Base-by-base conservation (phyloP, 2,113 vertebrate species). In the Centropus unirufus region DNA sequence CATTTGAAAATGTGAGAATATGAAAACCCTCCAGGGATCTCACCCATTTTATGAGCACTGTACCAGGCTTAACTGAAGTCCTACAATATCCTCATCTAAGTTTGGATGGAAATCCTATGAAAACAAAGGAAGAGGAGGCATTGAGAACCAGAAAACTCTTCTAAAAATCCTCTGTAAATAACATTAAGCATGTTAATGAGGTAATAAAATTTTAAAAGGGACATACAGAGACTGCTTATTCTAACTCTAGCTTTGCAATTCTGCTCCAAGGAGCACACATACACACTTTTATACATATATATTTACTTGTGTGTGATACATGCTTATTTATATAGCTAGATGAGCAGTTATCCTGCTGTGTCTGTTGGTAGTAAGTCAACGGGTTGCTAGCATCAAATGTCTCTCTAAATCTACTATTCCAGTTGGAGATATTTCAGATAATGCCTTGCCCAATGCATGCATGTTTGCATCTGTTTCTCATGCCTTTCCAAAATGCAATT, bases 401-500 rank as follows among this genome's bases (percentile, higher is more conserved):
- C 83, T 76, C 86, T 89, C 83, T 87, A 88, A 94, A 89, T 93
- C 69, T 92, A 30, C 34, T 59, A 73, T 89, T 92, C 49, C 69
- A 85, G 30, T n/a, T 62, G 67, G 89, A 91, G 59, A 85, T 2
- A 49, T 87, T 95, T 87, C 93, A 92, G 85, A 96, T 80, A 67
- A 67, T 49, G 62, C 63, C 79, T 49, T 88, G 70, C 80, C 51
- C 11, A 30, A 75, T 47, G 8, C 54, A 87, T 85, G 42, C 46
- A 27, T 44, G 61, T 63, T 92, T 66, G 34, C 92, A 94, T 95
- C 95, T 97, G 95, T 93, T 96, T 96, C 68, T 93, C 81, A 75
- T 94, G 89, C 76, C 62, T 95, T 96, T 97, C 83, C 89, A 96
- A 96, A 96, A 82, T 36, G 47, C 67, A 96, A 96, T 96, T 95